A percentile compares a stretch with the other conserved stretches of the same genome.
Evolutionary conservation across 2,797 vertebrate species (phyloP).

Genomic region (Lepus oiostolus): DNA sequence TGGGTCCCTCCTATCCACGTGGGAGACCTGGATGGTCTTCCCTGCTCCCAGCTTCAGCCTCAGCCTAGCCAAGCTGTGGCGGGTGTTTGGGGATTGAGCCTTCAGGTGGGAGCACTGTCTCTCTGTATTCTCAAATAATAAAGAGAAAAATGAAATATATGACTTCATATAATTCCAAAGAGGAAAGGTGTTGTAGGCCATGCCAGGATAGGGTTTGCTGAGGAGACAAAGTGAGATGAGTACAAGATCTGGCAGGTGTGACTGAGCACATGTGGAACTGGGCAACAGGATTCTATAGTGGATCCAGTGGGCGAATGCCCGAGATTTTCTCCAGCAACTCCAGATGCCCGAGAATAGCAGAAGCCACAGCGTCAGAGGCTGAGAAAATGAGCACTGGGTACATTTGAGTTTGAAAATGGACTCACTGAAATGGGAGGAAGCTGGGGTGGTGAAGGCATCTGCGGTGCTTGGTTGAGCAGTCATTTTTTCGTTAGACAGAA

Average conservation of each 20-base stretch:
- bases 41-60: too few relatives aligned
- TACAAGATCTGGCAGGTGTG: background rate
- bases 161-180: background rate
- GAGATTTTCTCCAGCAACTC: background rate
- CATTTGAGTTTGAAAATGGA: background rate
- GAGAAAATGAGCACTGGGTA: background rate
- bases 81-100: too few relatives aligned
- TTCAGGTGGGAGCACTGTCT: too few relatives aligned
- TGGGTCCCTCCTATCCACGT: too few relatives aligned
- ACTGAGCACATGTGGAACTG: background rate
- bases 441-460: background rate
- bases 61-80: too few relatives aligned
- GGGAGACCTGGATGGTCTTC: too few relatives aligned
- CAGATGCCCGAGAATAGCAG: constrained; percentile 8
- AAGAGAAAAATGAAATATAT: background rate
- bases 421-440: background rate
- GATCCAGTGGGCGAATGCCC: background rate
- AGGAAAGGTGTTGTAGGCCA: background rate
- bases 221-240: background rate
- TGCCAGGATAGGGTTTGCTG: background rate
- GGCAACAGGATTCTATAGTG: background rate
- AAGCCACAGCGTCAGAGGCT: background rate
- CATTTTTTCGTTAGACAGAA: background rate
- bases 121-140: too few relatives aligned
- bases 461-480: background rate